Evolutionary conservation across 2,888 invertebrate species (phyloP).

Genomic region (Luperina nickerlii): DNA sequence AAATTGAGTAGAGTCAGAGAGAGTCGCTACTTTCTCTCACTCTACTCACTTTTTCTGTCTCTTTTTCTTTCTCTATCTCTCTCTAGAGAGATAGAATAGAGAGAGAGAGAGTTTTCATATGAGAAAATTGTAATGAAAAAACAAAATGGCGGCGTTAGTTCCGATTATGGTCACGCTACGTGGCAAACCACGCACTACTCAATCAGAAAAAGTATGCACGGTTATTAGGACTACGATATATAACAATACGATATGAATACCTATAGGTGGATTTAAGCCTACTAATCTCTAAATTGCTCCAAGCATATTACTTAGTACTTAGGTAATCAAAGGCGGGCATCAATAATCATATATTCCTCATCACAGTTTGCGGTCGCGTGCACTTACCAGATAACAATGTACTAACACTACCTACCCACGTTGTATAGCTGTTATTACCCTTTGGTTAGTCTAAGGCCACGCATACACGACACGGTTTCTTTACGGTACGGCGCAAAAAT

Average conservation of each 20-base stretch:
- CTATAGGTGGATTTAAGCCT: not conserved
- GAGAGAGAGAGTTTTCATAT: not conserved
- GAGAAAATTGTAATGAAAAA: not conserved
- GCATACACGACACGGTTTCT: too few relatives aligned
- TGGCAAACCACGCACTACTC: not conserved
- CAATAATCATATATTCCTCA: constrained; percentile 38
- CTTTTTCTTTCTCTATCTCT: too few relatives aligned
- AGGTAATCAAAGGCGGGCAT: constrained; percentile 29
- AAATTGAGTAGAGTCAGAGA: too few relatives aligned
- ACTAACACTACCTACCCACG: too few relatives aligned
- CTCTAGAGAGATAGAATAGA: too few relatives aligned
- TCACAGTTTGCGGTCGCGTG: constrained; percentile 38
- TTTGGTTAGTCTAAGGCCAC: too few relatives aligned
- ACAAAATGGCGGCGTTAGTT: not conserved
- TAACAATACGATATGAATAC: not conserved
- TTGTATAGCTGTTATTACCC: too few relatives aligned
- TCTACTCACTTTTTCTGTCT: too few relatives aligned
- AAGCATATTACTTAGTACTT: not conserved
- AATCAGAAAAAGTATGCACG: not conserved
- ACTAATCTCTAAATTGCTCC: not conserved
- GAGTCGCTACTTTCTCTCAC: too few relatives aligned
- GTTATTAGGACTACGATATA: not conserved
- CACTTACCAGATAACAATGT: constrained; percentile 37
- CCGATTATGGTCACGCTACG: too few relatives aligned
- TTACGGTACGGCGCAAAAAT: too few relatives aligned